Evolutionary conservation across 2,888 invertebrate genomes (phyloP), one percentile per base, ranked within the genome.

Genomic region (Sinelater perroti): DNA sequence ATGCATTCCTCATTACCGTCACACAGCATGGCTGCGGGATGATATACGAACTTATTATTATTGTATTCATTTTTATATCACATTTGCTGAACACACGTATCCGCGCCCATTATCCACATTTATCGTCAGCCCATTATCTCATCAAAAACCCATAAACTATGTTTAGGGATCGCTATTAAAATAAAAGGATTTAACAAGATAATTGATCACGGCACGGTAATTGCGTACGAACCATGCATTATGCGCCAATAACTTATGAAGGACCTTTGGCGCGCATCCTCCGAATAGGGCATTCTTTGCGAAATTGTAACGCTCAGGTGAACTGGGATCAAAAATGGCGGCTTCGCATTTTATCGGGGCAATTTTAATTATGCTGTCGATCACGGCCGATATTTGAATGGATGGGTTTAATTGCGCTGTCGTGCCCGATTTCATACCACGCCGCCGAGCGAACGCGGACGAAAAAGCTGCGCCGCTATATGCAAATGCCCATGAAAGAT

Each of bases 201-300:
- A 36, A 36, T 36, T 36, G 18, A 20, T 36, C 36, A 36, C 36
- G 36, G 36, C 18, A n/a, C 10, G 8, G 36, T 36, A 36, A 36
- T 36, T 36, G 17, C 20, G 11, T 36, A 36, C 20, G 36, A 36
- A 36, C 36, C 20, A 36, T 35, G 13, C 16, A 35, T 16, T 31
- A 16, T 7, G 11, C 17, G 4, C 7, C 8, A 36, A 18, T 18
- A 36, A 33, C 16, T 33, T 10, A 33, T 14, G 4, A 24, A 6
- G 4, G 24, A 4, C 8, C 8, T 11, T 11, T 33, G 3, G 14
- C 7, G 2, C 16, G 4, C 2, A 33, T 8, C 16, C 7, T 33
- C 8, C 16, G 8, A n/a, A 33, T 14, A 2, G 11, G 2, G 4
- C 8, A 33, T 5, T 7, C 14, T 31, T 31, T 3, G 14, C 14